Evolutionary conservation across 1,140 invertebrate genomes (phyloP), one percentile per base, ranked within the genome.

Genomic region (Arion vulgaris): DNA sequence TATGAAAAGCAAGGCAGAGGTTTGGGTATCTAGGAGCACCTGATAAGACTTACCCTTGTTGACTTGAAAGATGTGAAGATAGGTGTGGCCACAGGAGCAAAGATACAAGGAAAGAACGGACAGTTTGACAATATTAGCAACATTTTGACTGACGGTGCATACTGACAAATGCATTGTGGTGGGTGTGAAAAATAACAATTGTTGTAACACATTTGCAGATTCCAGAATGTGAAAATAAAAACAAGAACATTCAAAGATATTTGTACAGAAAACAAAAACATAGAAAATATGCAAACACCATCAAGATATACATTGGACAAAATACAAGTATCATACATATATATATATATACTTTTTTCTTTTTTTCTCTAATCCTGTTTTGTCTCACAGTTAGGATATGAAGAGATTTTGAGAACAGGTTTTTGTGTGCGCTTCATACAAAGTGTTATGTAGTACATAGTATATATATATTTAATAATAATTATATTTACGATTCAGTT

Each of bases 41-140:
- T 36, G 71, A 41, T 7, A 41, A 7, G 17, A 80, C 78, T 80
- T 80, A 80, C 78, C 78, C 78, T 80, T 80, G 66, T 80, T 80
- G 78, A 80, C 78, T 80, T 53, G 19, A 80, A 23, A 71, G 17
- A 26, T 49, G 66, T 9, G 26, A 39, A 71, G 39, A 71, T 32
- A 80, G 78, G 34, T 13, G 45, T 66, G 66, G 78, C 78, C 62
- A 69, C 66, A 80, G 66, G 62, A 80, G 78, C 36, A 80, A 39
- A 62, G 76, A 39, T 34, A 71, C 19, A 71, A 32, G 77, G 32
- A 45, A 39, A 36, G 75, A 68, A 79, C 23, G 45, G 62, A 39
- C 13, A 49, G n/a, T 41, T 15, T 32, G 66, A 51, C n/a, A 71
- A 51, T 34, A 38, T 45, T 80, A 78, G 32, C 75, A 74, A 74